phyloP scores from a whole-genome alignment of 2,113 vertebrate species.

The Alces alces region DNA sequence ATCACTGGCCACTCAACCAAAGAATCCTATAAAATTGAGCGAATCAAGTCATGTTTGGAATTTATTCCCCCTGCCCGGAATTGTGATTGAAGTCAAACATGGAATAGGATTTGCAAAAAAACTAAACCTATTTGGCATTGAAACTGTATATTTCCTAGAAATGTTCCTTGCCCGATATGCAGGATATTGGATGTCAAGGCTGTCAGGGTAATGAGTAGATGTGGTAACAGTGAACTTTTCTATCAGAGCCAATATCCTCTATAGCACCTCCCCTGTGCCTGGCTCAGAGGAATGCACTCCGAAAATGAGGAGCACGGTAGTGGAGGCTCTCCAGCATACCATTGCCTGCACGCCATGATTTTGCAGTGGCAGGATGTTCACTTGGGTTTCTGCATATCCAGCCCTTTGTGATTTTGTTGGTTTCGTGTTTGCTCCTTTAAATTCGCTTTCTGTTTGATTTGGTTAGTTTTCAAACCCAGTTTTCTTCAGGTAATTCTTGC shows the following conservation, averaged over 20 bases:
- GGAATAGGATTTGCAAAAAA: background rate
- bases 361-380: background rate
- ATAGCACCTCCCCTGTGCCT: background rate
- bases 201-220: background rate
- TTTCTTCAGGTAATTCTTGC: slow-evolving; percentile 1
- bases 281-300: background rate
- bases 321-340: background rate
- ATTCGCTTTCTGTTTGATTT: background rate
- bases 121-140: background rate
- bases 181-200: background rate
- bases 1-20: background rate
- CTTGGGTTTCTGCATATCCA: background rate
- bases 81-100: slow-evolving; percentile 3
- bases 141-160: background rate
- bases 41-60: background rate
- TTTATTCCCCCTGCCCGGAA: background rate
- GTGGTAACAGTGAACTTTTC: background rate
- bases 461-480: background rate
- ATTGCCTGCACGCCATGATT: background rate
- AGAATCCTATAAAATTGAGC: background rate
- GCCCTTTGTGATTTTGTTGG: background rate
- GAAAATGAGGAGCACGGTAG: background rate
- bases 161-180: background rate
- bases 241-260: background rate
- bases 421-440: background rate